Conservation (phyloP, 64 coral and sea anemone genomes). For the Dendronephthya gigantea region DNA sequence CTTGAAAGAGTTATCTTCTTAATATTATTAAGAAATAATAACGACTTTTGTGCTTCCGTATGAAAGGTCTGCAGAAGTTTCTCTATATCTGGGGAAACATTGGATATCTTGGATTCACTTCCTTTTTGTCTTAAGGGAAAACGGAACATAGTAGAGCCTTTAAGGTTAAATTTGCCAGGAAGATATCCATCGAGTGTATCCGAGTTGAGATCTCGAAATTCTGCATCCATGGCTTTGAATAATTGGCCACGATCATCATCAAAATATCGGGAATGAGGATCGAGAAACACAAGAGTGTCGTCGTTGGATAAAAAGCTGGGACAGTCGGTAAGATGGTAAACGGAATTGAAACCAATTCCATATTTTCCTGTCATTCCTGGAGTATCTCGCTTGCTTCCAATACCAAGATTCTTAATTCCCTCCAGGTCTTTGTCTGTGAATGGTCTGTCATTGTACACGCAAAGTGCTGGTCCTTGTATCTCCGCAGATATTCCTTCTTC, state of each 20-base stretch:
- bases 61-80: constrained; percentile 60
- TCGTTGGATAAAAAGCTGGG: neutral
- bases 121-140: constrained; percentile 55
- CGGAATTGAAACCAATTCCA: neutral
- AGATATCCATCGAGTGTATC: constrained; percentile 60
- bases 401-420: neutral
- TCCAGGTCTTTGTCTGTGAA: neutral
- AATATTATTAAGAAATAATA: constrained; percentile 64
- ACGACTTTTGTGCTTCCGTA: constrained; percentile 47
- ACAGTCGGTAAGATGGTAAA: neutral
- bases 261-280: neutral
- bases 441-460: neutral
- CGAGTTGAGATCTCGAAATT: constrained; percentile 47
- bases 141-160: constrained; percentile 80
- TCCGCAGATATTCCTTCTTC: too few relatives aligned
- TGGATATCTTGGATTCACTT: constrained; percentile 54
- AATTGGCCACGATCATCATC: neutral
- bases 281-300: neutral
- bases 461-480: neutral
- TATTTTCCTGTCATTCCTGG: neutral
- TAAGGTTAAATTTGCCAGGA: constrained; percentile 38
- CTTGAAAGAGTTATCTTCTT: constrained; percentile 61
- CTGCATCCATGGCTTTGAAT: constrained; percentile 50
- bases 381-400: neutral
- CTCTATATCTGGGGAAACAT: constrained; percentile 21